phyloP scores from a whole-genome alignment of 1,140 invertebrate species.

The Drosophila elegans region DNA sequence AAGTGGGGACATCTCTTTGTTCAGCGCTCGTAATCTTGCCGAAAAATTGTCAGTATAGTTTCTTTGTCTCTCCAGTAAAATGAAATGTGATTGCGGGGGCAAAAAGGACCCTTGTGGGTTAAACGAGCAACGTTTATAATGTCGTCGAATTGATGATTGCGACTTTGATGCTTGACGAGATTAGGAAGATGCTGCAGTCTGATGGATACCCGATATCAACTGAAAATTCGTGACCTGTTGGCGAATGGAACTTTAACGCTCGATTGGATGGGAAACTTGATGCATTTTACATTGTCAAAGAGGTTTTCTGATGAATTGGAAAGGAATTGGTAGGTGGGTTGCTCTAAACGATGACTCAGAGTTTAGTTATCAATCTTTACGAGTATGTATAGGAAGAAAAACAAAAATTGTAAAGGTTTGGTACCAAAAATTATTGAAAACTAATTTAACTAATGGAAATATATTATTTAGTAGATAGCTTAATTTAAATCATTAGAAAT shows the following conservation, averaged over 20 bases:
- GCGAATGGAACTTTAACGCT: constrained; percentile 41
- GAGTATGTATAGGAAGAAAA: neutral
- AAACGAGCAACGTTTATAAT: constrained; percentile 62
- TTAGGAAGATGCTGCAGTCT: constrained; percentile 51
- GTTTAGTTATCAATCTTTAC: neutral
- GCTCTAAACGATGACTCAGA: constrained; percentile 17
- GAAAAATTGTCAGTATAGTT: constrained; percentile 47
- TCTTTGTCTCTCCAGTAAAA: constrained; percentile 49
- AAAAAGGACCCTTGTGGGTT: constrained; percentile 64
- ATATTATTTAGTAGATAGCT: too few relatives aligned
- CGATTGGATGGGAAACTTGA: constrained; percentile 19
- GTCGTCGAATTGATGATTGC: constrained; percentile 53
- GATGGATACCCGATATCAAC: constrained; percentile 46
- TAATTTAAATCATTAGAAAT: neutral
- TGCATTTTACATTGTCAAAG: constrained; percentile 17
- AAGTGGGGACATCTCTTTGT: constrained; percentile 51
- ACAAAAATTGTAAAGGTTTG: neutral
- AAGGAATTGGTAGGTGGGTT: neutral
- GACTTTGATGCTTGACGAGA: constrained; percentile 57
- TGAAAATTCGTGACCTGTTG: constrained; percentile 47
- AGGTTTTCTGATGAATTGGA: constrained; percentile 3
- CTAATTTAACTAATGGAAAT: too few relatives aligned
- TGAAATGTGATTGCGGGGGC: neutral
- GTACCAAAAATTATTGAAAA: too few relatives aligned
- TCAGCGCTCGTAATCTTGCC: constrained; percentile 65